Conservation (phyloP, 1,140 invertebrate genomes). For the Drosophila virilis region DNA sequence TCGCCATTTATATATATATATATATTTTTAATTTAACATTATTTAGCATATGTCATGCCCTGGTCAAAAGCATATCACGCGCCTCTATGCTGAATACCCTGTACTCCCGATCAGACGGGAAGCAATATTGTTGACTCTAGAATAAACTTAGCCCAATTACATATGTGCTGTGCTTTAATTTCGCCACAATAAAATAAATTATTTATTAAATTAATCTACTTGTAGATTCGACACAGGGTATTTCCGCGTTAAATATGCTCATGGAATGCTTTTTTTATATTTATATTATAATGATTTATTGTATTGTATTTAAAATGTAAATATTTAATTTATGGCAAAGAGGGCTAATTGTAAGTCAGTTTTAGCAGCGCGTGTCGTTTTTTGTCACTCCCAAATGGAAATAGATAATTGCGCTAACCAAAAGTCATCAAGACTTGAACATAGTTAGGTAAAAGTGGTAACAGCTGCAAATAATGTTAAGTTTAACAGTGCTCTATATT, state of each 20-base stretch:
- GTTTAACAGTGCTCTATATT: neutral
- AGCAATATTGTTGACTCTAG: too few relatives aligned
- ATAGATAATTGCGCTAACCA: neutral
- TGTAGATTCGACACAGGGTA: neutral
- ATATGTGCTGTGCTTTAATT: too few relatives aligned
- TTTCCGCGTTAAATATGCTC: neutral
- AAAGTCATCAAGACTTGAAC: neutral
- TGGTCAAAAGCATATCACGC: neutral
- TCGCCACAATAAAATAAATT: too few relatives aligned
- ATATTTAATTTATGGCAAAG: slow-evolving; percentile 51
- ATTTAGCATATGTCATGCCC: neutral
- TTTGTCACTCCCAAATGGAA: slow-evolving; percentile 7
- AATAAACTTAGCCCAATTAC: too few relatives aligned
- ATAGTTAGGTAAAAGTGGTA: neutral
- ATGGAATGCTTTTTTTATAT: neutral
- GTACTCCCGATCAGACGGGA: neutral
- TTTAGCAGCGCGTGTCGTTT: neutral
- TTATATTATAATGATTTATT: slow-evolving; percentile 54
- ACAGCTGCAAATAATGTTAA: neutral
- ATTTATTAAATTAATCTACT: neutral
- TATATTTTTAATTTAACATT: neutral
- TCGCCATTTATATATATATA: too few relatives aligned
- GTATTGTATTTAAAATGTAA: slow-evolving; percentile 44
- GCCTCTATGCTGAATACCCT: neutral
- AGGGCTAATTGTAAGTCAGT: slow-evolving; percentile 51